Evolutionary conservation across 2,797 vertebrate genomes (phyloP).

Genomic region (Furcifer pardalis): DNA sequence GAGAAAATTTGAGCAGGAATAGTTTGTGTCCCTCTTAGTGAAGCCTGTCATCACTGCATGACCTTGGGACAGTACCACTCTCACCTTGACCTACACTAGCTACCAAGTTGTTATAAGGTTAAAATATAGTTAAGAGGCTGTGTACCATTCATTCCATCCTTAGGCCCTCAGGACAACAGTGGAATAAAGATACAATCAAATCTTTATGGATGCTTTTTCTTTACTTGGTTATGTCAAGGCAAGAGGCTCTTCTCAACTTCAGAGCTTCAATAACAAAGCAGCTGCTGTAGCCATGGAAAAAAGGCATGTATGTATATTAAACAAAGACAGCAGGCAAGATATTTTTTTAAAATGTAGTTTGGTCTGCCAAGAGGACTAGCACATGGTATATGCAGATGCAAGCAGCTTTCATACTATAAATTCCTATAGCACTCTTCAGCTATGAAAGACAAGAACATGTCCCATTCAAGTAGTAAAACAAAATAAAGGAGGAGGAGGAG

Average conservation of each 20-base stretch:
- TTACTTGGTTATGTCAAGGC: neutral
- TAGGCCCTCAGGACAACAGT: neutral
- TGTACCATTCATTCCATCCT: neutral
- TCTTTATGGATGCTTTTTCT: neutral
- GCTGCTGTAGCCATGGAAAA: constrained; percentile 54
- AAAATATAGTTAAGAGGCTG: neutral
- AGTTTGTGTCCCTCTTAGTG: neutral
- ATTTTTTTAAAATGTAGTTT: constrained; percentile 55
- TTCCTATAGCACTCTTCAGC: constrained; percentile 61
- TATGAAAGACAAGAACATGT: constrained; percentile 57
- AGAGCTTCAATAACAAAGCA: constrained; percentile 52
- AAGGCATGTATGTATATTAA: constrained; percentile 63
- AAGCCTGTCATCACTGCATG: neutral
- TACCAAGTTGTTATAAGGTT: neutral
- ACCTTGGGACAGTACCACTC: neutral
- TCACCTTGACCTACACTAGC: neutral
- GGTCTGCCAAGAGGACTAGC: constrained; percentile 66
- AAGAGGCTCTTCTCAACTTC: constrained; percentile 12
- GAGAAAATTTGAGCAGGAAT: neutral
- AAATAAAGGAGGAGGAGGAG: too few relatives aligned
- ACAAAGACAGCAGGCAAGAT: constrained; percentile 60
- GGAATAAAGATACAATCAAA: neutral
- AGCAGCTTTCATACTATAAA: constrained; percentile 68
- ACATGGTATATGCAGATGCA: constrained; percentile 67
- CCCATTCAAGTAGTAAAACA: constrained; percentile 35